Evolutionary conservation across 2,888 invertebrate genomes (phyloP).

Genomic region (Lasioglossum marginatum): DNA sequence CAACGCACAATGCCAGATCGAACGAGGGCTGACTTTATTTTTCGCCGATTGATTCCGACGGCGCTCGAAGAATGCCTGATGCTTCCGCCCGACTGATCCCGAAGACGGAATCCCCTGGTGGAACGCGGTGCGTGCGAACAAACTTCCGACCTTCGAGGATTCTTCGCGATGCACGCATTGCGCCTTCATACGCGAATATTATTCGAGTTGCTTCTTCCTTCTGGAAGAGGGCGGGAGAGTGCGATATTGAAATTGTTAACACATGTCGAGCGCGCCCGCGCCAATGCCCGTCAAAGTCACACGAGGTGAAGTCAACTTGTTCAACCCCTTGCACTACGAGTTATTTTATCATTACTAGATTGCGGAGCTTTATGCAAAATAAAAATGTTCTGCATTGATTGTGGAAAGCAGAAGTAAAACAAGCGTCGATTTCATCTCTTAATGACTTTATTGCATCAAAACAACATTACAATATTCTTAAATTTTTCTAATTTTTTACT

Average conservation of each 20-base stretch:
- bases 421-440: too few species aligned
- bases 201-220: background rate
- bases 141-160: background rate
- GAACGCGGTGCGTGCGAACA: conserved; percentile 11
- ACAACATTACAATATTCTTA: too few species aligned
- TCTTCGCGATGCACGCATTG: conserved; percentile 7
- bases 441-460: too few species aligned
- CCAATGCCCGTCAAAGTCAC: background rate
- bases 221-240: background rate
- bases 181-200: background rate
- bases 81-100: conserved; percentile 7
- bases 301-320: background rate
- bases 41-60: conserved; percentile 15
- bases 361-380: too few species aligned
- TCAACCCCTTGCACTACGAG: background rate
- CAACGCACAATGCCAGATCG: conserved; percentile 8
- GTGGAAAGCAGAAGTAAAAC: too few species aligned
- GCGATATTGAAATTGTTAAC: conserved; percentile 13
- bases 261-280: background rate
- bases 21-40: conserved; percentile 11
- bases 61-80: conserved; percentile 17
- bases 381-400: too few species aligned
- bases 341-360: background rate
- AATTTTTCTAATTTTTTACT: too few species aligned
- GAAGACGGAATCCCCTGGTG: background rate